Conservation (phyloP, 1,140 invertebrate genomes). For the Radopholus similis region DNA sequence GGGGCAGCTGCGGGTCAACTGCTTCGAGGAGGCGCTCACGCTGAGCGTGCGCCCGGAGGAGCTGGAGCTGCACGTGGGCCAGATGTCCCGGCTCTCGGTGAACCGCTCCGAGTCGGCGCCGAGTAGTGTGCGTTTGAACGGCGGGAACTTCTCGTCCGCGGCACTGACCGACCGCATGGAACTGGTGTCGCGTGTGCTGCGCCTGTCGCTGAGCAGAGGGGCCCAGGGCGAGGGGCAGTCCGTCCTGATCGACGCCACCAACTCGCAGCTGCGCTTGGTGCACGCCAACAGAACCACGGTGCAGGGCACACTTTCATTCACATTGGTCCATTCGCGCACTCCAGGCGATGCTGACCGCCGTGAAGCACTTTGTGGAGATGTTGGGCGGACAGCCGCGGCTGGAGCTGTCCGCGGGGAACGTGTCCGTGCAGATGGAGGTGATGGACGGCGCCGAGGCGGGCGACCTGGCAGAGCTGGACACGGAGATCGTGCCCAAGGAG, state of each 20-base stretch:
- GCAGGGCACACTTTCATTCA: not conserved
- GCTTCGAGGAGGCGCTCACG: conserved; percentile 5
- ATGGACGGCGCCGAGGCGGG: not conserved
- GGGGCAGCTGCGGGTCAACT: conserved; percentile 8
- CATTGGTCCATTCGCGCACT: not conserved
- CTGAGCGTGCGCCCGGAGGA: not conserved
- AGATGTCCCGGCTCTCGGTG: conserved; percentile 11
- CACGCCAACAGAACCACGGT: conserved; percentile 4
- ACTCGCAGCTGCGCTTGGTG: conserved; percentile 4
- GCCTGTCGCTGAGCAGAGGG: not conserved
- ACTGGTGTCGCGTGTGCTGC: not conserved
- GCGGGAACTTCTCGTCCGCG: not conserved
- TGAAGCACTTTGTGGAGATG: conserved; percentile 18
- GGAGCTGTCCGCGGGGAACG: conserved; percentile 7
- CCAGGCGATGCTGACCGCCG: conserved; percentile 4
- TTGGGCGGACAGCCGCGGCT: conserved; percentile 10
- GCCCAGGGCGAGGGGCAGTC: not conserved
- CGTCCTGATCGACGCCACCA: conserved; percentile 7
- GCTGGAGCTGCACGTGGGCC: conserved; percentile 6
- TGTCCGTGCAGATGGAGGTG: conserved; percentile 15
- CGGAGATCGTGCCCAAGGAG: conserved; percentile 11
- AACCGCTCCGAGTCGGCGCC: not conserved
- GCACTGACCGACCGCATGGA: conserved; percentile 1
- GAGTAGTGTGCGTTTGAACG: not conserved
- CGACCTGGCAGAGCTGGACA: conserved; percentile 1